phyloP scores from a whole-genome alignment of 2,113 vertebrate genomes.

The Hipposideros armiger region DNA sequence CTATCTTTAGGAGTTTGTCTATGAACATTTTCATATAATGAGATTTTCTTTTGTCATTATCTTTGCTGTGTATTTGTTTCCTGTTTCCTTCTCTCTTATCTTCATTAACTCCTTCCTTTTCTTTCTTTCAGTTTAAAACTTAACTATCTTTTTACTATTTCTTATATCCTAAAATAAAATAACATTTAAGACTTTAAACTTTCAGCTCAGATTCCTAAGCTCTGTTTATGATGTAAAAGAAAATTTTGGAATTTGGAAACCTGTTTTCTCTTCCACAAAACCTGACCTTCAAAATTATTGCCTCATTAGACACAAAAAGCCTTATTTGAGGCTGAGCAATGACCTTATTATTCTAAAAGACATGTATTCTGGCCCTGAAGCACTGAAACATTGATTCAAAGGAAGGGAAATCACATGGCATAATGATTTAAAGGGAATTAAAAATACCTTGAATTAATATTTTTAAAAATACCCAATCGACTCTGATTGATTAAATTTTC shows the following conservation, averaged over 20 bases:
- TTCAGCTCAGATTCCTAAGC: not conserved
- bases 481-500: slow-evolving; percentile 30
- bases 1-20: slow-evolving; percentile 10
- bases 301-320: not conserved
- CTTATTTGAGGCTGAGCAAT: not conserved
- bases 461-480: not conserved
- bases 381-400: not conserved
- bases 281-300: not conserved
- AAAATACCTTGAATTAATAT: slow-evolving; percentile 7
- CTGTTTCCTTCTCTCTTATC: not conserved
- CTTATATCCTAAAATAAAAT: slow-evolving; percentile 15
- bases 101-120: not conserved
- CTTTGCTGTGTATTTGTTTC: slow-evolving; percentile 3
- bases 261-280: slow-evolving; percentile 23
- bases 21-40: slow-evolving; percentile 14
- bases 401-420: not conserved
- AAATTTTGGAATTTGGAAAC: slow-evolving; percentile 1
- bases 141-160: not conserved
- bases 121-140: not conserved
- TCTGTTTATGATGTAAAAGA: slow-evolving; percentile 3
- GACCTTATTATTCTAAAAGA: not conserved
- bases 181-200: not conserved
- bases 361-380: not conserved
- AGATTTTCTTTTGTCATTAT: not conserved
- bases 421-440: slow-evolving; percentile 51